A percentile compares a stretch with the other conserved stretches of the same genome.
phyloP scores from a whole-genome alignment of 2,797 vertebrate genomes.

The Muraenolepis orangiensis region DNA sequence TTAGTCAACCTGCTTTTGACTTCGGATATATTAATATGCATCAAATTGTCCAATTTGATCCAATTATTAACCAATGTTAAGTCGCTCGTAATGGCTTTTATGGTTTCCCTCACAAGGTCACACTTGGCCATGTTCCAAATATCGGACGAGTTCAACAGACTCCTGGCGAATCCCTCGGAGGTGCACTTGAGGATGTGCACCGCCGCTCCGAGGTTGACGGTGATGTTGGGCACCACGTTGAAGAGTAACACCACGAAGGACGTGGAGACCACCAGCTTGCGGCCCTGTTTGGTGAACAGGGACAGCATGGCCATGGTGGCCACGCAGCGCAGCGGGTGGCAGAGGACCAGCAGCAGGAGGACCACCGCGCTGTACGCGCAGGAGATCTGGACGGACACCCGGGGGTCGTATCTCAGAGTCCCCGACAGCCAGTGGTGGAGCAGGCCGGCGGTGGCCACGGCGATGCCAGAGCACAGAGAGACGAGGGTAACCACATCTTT shows the following conservation, averaged over 20 bases:
- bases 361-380: conserved; percentile 64
- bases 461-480: conserved; percentile 72
- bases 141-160: conserved; percentile 79
- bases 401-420: conserved; percentile 69
- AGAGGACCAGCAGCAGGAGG: conserved; percentile 71
- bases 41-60: conserved; percentile 65
- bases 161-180: conserved; percentile 79
- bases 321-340: conserved; percentile 86
- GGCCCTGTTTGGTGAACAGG: conserved; percentile 82
- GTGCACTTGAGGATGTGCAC: conserved; percentile 81
- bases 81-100: conserved; percentile 18
- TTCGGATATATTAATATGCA: conserved; percentile 68
- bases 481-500: conserved; percentile 74
- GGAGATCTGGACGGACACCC: conserved; percentile 40
- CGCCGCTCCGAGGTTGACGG: conserved; percentile 73
- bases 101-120: conserved; percentile 54
- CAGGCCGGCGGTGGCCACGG: conserved; percentile 64
- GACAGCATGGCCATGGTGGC: conserved; percentile 83
- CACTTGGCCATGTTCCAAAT: conserved; percentile 63
- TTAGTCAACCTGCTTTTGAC: conserved; percentile 65
- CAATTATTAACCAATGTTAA: conserved; percentile 52
- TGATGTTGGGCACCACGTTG: conserved; percentile 81
- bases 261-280: conserved; percentile 79
- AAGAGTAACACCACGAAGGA: conserved; percentile 77
- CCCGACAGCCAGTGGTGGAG: conserved; percentile 79